Evolutionary conservation across 1,140 invertebrate species (phyloP), one percentile per base, ranked within the genome.

Genomic region (Nilaparvata lugens): DNA sequence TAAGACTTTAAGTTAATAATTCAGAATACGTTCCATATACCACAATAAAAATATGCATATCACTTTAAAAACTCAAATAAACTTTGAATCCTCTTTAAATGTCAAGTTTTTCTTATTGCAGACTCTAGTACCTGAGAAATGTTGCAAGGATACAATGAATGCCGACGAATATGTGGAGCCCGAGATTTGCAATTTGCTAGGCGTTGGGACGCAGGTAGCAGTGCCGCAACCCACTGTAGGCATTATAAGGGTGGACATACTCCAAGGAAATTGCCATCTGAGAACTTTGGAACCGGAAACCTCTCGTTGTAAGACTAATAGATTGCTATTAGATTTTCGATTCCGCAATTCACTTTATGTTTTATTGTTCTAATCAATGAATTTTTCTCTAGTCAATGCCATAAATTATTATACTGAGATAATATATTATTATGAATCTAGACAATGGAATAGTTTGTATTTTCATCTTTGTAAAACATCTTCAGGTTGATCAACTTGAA

Each of bases 131-230:
- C 64, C 64, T 13, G 28, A 56, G 6, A 43, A 60, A 31, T 65
- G 64, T 57, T 61, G 53, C 16, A 48, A 54, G 14, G 45, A 59
- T 42, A 53, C 56, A 18, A n/a, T 51, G 4, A 45, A 64, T 14
- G 58, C 58, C n/a, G 56, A 64, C 13, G 61, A 66, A 53, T 66
- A 66, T 48, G 11, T 66, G 23, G 60, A 60, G 45, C 31, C 38
- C 4, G 23, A 18, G 11, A 25, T 56, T 16, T 64, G 62, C 40
- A 62, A 64, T 54, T 38, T 66, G 35, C 42, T 66, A 13, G 60
- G 63, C 16, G 51, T 66, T 23, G 61, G 58, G n/a, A 60, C 65
- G 18, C 52, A 62, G 14, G 58, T 62, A 18, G 61, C 62, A 52
- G 65, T 62, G 1, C 65, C 65, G 31, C 42, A 54, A 19, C 61